Evolutionary conservation across 1,140 invertebrate species (phyloP), one percentile per base, ranked within the genome.

Genomic region (Leptestheria dahalacensis): DNA sequence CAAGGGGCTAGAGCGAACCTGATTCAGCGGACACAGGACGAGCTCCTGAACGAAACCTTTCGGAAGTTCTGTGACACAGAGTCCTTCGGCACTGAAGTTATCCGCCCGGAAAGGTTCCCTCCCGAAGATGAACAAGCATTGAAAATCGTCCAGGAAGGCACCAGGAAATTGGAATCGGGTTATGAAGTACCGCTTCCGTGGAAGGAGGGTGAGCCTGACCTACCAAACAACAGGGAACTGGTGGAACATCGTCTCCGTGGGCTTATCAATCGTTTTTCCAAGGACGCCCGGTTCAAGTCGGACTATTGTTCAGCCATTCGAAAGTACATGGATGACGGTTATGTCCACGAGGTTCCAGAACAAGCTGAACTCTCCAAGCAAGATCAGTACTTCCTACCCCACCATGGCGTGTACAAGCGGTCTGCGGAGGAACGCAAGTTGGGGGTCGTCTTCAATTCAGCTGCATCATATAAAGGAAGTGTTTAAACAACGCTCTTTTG

Each of bases 121-220:
- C 41, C 56, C 9, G 56, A 58, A 58, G 56, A 47, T 48, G 28
- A 48, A 24, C 10, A 6, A 11, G 56, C 56, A 6, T 18, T 48
- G 1, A n/a, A 49, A 10, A 58, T 1, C 21, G 46, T 58, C 10
- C 2, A 26, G 33, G 3, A 9, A 18, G 56, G 56, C 21, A 58
- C 56, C 9, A 29, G 56, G 11, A 26, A 58, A 58, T 46, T 58
- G 56, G 56, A 58, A 47, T 20, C 21, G 18, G 56, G 56, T 6
- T 58, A 58, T n/a, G 56, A 49, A 47, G 48, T 48, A 10, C 25
- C 57, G 18, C 49, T 59, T n/a, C 57, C 57, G 10, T 59, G 57
- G 48, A 21, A 28, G 4, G 41, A 18, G 15, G 21, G 21, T 25
- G n/a, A 1, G 24, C 48, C 57, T 9, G 25, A 21, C 48, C 57